Conservation (phyloP, 1,140 invertebrate species). For the Hylaeus anthracinus region DNA sequence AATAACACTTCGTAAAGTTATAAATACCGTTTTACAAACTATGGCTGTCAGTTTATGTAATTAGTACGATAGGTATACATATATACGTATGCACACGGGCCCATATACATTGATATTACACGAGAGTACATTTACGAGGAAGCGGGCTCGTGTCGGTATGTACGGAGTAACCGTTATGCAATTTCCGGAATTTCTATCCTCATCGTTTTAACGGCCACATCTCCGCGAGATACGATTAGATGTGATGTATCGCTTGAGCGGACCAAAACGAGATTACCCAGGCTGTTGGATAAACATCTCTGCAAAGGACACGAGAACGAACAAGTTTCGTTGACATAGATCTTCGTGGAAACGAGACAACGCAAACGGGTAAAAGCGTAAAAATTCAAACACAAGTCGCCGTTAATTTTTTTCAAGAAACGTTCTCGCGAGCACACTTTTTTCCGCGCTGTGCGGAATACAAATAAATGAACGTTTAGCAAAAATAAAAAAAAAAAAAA, state of each 20-base stretch:
- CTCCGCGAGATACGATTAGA: background rate
- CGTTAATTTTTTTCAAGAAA: background rate
- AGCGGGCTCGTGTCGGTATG: constrained; percentile 28
- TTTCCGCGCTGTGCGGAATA: background rate
- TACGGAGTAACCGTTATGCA: constrained; percentile 49
- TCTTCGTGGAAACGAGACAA: background rate
- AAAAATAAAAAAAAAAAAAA: background rate
- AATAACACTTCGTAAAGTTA: constrained; percentile 58
- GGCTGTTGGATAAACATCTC: background rate
- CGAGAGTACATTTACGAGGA: constrained; percentile 56
- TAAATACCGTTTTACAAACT: constrained; percentile 67
- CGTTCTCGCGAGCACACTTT: background rate
- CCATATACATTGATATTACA: constrained; percentile 54
- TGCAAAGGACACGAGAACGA: background rate
- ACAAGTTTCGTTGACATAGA: background rate
- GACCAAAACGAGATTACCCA: background rate
- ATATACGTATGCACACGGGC: constrained; percentile 35
- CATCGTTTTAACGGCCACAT: constrained; percentile 20
- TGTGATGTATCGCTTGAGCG: background rate
- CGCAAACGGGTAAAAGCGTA: background rate
- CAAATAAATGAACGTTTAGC: background rate
- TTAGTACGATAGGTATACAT: constrained; percentile 60
- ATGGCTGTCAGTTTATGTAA: constrained; percentile 58
- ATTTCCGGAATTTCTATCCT: constrained; percentile 58
- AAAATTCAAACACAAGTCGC: background rate